Evolutionary conservation across 2,888 invertebrate genomes (phyloP), one percentile per base, ranked within the genome.

Genomic region (Agrilus biguttatus): DNA sequence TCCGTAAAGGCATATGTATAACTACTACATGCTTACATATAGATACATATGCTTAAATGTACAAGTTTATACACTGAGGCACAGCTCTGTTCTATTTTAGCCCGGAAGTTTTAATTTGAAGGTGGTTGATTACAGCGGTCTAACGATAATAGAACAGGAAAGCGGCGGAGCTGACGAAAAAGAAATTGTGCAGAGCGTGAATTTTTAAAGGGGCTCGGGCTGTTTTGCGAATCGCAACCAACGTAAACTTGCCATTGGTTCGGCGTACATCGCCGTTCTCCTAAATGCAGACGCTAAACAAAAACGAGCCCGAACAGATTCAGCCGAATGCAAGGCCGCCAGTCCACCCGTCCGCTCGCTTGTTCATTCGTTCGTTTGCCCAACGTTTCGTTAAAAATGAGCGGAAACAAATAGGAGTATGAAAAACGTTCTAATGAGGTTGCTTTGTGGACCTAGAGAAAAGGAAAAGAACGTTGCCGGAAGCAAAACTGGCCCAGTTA

Each of bases 161-260:
- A 48, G 44, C 48, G 46, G 48, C 45, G 28, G 48, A 47, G 47
- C 47, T 45, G 39, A 44, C 36, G 50, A 47, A 44, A 47, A 49
- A 51, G 49, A 49, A 51, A 49, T 51, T 51, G 51, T 49, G 51
- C 49, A 50, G 45, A 37, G 46, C 50, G 49, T 49, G 46, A 50
- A 49, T 49, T 49, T 50, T 49, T 50, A 50, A 50, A 48, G 45
- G 48, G 50, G 47, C 43, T 43, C 46, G 46, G 37, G 37, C 19
- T 39, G 44, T 44, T 44, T 46, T 46, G 38, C 43, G 35, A 45
- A 36, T 42, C 45, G 28, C 34, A 36, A 33, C 39, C 28, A 28
- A 28, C 28, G 10, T 28, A 28, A 10, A 10, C 28, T 10, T 10
- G 28, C 28, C 10, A 28, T 10, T 28, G 28, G 28, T 10, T 28